These are phyloP conservation scores for Orius insidiosus DNA, from an alignment of 1,140 invertebrate genomes.

Conservation along the genomic window DNA sequence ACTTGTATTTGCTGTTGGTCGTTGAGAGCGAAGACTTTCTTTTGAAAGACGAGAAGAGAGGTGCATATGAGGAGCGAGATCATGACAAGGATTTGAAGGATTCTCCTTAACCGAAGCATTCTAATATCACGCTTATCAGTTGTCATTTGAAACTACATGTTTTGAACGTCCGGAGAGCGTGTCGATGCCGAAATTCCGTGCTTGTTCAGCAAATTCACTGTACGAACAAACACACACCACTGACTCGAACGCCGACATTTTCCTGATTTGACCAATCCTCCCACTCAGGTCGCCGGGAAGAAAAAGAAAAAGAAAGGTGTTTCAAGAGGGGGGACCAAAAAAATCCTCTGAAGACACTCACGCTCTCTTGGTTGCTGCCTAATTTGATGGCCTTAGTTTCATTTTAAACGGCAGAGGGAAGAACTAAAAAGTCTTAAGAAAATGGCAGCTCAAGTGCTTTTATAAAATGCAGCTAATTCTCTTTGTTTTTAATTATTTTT, in stretches of 20 bases:
- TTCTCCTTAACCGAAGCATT: background rate
- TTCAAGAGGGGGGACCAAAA: background rate
- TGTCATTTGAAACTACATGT: background rate
- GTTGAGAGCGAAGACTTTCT: background rate
- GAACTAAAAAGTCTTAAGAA: too few species aligned
- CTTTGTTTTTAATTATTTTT: too few species aligned
- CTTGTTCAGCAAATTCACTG: background rate
- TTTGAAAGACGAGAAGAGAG: background rate
- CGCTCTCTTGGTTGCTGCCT: too few species aligned
- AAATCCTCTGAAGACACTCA: too few species aligned
- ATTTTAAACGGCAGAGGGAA: too few species aligned
- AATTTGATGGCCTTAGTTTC: too few species aligned
- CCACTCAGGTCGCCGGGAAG: background rate
- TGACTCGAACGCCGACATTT: background rate
- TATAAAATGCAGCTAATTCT: too few species aligned
- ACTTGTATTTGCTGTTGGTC: too few species aligned
- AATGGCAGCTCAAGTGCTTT: too few species aligned
- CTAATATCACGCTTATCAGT: slow-evolving; percentile 3
- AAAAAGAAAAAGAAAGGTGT: slow-evolving; percentile 1
- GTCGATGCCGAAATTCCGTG: background rate
- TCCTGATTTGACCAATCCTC: background rate
- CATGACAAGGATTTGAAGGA: background rate
- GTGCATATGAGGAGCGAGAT: background rate
- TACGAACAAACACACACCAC: background rate
- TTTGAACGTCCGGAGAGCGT: background rate